phyloP scores from a whole-genome alignment of 2,113 vertebrate genomes.

The Malurus alboscapulatus region DNA sequence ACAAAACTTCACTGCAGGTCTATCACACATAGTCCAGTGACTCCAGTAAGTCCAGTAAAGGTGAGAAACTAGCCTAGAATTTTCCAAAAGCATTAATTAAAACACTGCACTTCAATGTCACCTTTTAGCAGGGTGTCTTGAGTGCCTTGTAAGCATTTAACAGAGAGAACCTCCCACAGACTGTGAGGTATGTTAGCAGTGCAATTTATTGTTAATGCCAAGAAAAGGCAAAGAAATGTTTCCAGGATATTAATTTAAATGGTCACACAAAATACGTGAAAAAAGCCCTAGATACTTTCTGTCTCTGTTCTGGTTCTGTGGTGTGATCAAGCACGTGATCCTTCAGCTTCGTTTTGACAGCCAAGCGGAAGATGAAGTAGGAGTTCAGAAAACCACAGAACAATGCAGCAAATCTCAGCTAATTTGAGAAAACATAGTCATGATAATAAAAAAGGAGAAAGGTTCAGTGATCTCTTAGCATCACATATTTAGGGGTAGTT shows the following conservation, averaged over 20 bases:
- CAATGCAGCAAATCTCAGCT: neutral
- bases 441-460: neutral
- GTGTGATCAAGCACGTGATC: neutral
- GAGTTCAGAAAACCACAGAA: conserved; percentile 10
- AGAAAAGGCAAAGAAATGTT: neutral
- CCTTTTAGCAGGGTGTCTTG: neutral
- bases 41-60: neutral
- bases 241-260: neutral
- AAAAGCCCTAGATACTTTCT: neutral
- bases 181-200: neutral
- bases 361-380: neutral
- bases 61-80: neutral
- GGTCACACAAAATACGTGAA: neutral
- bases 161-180: neutral
- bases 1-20: neutral
- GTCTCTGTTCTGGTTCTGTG: neutral
- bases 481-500: neutral
- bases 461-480: neutral
- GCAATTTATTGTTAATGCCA: neutral
- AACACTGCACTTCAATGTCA: neutral
- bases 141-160: neutral
- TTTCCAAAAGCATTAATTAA: neutral
- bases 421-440: neutral
- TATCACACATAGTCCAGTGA: neutral
- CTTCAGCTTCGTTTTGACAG: neutral